Base-by-base conservation (phyloP, 2,797 vertebrate genomes). In the Loriculus beryllinus region DNA sequence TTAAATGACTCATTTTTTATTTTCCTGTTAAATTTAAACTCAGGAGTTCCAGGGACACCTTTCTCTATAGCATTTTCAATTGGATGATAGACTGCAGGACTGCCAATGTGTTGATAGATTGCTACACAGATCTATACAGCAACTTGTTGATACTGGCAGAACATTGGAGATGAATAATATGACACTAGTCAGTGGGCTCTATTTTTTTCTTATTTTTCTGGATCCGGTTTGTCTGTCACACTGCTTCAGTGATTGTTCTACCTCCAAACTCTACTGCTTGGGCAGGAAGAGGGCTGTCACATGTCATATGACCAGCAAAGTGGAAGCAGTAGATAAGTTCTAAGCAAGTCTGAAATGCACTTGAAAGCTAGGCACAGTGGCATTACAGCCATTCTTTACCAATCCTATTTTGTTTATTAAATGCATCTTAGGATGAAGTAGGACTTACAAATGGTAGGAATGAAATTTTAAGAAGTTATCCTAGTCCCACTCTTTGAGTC, bases 191-290 rank as follows among this genome's bases (percentile, higher is more conserved):
- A 80, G 23, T 60, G n/a, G 90, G 37, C 37, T 79, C 59, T 77
- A 57, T 82, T 84, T 69, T 52, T 82, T 93, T 60, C 62, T 82
- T 81, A 21, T 88, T 91, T 92, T 91, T 79, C 82, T 80, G 37
- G 0, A 6, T 51, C 31, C 74, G 10, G 42, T 47, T 79, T 89
- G 31, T 64, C 47, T 91, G n/a, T 65, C 40, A 43, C 14, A 54
- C 17, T 9, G 75, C 37, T 76, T 16, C 37, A 74, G 13, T 33
- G 21, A 26, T 81, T 57, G 59, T 84, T 92, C 40, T 90, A 22
- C 33, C 28, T 87, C 42, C 60, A 84, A 62, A 42, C 21, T 40
- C 31, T 40, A 21, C 52, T 86, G 42, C 28, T 71, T 4, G 10
- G 65, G 28, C 6, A 4, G 40, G 40, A 76, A 84, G 76, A 82